Evolutionary conservation across 2,113 vertebrate genomes (phyloP).

Genomic region (Nettapus auritus): DNA sequence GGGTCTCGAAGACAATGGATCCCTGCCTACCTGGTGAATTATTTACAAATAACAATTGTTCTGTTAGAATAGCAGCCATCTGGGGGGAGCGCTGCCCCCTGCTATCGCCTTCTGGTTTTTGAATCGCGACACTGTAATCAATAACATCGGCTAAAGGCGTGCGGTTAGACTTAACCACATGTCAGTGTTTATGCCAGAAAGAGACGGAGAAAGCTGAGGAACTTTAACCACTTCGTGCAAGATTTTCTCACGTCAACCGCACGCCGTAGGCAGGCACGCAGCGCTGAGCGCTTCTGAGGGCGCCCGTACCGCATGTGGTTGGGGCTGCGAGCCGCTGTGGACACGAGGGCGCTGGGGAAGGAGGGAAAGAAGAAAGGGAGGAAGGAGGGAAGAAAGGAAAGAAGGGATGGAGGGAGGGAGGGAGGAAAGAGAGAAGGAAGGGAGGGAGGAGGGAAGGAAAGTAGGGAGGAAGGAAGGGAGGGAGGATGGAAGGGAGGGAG

Average conservation of each 20-base stretch:
- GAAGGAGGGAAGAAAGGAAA: no score
- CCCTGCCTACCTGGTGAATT: no score
- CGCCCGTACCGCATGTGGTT: accelerated
- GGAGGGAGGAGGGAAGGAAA: no score
- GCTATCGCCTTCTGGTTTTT: neutral
- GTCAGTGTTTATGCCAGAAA: accelerated
- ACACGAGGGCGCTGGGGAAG: no score
- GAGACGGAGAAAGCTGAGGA: neutral
- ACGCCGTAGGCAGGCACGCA: accelerated
- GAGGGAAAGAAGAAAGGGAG: no score
- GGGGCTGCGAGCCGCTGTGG: no score
- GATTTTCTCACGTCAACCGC: neutral
- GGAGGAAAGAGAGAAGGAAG: no score
- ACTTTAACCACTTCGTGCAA: neutral
- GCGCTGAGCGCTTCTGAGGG: accelerated
- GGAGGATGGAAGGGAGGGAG: no score
- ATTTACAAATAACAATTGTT: no score
- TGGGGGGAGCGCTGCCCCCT: neutral
- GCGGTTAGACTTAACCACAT: neutral
- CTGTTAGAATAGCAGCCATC: accelerated
- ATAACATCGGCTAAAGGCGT: accelerated
- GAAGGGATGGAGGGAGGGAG: no score
- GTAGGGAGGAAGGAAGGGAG: no score
- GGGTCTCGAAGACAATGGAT: neutral
- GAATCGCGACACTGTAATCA: accelerated